Evolutionary conservation across 2,888 invertebrate genomes (phyloP), one percentile per base, ranked within the genome.

Genomic region (Dolichopus griseipennis): DNA sequence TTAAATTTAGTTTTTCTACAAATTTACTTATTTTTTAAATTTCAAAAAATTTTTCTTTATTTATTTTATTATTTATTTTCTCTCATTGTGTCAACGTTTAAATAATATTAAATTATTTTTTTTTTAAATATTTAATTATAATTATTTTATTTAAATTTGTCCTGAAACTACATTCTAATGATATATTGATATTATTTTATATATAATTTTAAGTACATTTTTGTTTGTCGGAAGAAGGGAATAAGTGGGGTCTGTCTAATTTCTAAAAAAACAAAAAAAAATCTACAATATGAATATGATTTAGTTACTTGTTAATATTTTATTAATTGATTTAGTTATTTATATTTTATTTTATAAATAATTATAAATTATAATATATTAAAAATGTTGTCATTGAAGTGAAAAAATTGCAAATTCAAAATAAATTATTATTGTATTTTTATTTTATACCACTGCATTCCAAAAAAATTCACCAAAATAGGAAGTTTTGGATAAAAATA

Each of bases 151-250:
- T 65, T 65, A 8, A 33, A 61, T 66, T 66, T 43, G 41, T 65
- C 61, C 64, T 67, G 64, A 65, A 41, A 65, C 70, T 71, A 69
- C 70, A 71, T 67, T 69, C 69, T 70, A 71, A 71, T 71, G 71
- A 71, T 71, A 71, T 71, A 69, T 69, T 70, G 69, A 67, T 70
- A 68, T 68, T 68, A 70, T 68, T 67, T 68, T 69, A 67, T 70
- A 63, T 69, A 65, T 67, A 66, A 66, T 61, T 68, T 67, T 52
- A 52, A 52, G 52, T 52, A 52, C 52, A 4, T 52, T 52, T 52
- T 52, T 52, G 15, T n/a, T 15, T 52, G 52, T 12, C 18, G 52
- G 52, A 15, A 18, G 52, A 52, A 52, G 18, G 6, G 15, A 2
- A 15, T 2, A 4, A 52, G 15, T 18, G 2, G 18, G 43, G 18